A percentile compares a stretch with the other conserved stretches of the same genome.
Conservation (phyloP, 2,888 invertebrate species). For the Apotomis betuletana region DNA sequence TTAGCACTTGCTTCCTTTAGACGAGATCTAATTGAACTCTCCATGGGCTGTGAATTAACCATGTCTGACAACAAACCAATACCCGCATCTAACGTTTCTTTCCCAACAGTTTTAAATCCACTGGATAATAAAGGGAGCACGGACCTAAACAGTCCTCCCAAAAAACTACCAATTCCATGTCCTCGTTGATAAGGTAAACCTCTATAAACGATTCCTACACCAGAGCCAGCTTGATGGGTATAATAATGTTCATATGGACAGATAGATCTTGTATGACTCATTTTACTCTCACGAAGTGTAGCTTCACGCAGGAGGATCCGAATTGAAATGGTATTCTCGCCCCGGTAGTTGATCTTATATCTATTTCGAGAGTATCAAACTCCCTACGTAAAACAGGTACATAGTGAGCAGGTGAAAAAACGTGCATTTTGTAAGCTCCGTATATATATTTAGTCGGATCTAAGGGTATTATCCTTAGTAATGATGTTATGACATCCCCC, state of each 20-base stretch:
- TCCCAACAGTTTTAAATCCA: conserved; percentile 48
- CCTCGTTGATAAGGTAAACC: conserved; percentile 46
- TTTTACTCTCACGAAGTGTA: conserved; percentile 50
- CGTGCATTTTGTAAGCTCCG: conserved; percentile 49
- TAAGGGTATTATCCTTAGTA: conserved; percentile 47
- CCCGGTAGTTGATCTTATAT: conserved; percentile 53
- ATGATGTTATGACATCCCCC: conserved; percentile 47
- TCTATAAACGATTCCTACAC: conserved; percentile 49
- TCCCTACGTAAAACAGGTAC: conserved; percentile 51
- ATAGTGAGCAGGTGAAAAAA: conserved; percentile 47
- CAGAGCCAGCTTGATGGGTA: conserved; percentile 49
- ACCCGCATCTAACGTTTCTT: conserved; percentile 48
- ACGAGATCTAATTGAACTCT: conserved; percentile 39
- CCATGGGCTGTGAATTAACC: conserved; percentile 41
- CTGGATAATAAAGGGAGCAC: conserved; percentile 48
- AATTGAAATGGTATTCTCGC: conserved; percentile 50
- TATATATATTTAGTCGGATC: conserved; percentile 46
- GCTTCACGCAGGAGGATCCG: conserved; percentile 49
- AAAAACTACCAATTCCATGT: conserved; percentile 48
- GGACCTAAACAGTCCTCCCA: conserved; percentile 48
- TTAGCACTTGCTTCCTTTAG: conserved; percentile 43
- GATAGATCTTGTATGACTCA: conserved; percentile 22
- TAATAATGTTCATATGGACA: conserved; percentile 49
- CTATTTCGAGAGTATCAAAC: conserved; percentile 52
- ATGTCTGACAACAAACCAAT: conserved; percentile 48